Evolutionary conservation across 2,888 invertebrate genomes (phyloP).

Genomic region (Machimus atricapillus): DNA sequence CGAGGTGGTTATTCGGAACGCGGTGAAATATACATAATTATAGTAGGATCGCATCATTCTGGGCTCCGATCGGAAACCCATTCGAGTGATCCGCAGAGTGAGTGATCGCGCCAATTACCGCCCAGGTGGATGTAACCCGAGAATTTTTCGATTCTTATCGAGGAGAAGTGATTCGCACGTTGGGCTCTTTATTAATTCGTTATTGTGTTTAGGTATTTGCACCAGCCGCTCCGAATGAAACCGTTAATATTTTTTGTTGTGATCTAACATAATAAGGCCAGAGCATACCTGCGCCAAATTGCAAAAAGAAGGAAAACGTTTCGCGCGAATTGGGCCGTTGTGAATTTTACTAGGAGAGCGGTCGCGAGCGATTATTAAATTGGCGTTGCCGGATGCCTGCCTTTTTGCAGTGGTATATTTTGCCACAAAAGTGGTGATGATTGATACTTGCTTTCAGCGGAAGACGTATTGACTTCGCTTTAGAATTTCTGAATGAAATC

Average conservation of each 20-base stretch:
- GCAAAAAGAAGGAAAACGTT: not conserved
- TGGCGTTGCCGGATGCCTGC: not conserved
- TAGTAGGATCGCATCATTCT: constrained; percentile 22
- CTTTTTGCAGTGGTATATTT: not conserved
- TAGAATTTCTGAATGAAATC: not conserved
- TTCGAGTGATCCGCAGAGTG: not conserved
- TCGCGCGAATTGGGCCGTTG: not conserved
- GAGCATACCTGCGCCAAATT: not conserved
- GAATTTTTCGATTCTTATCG: not conserved
- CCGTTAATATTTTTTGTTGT: constrained; percentile 30
- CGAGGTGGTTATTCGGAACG: not conserved
- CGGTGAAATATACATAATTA: not conserved
- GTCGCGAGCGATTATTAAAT: not conserved
- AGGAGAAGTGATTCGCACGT: not conserved
- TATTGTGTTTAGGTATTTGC: not conserved
- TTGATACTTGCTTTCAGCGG: not conserved
- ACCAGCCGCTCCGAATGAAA: not conserved
- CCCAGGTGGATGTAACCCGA: not conserved
- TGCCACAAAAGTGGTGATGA: not conserved
- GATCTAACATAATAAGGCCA: not conserved
- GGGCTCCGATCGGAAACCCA: not conserved
- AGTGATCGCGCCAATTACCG: not conserved
- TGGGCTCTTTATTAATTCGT: not conserved
- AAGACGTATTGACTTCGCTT: not conserved
- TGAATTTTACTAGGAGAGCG: not conserved